A percentile compares a stretch with the other conserved stretches of the same genome.
Conservation (phyloP, 2,888 invertebrate species). For the Leuctra nigra region DNA sequence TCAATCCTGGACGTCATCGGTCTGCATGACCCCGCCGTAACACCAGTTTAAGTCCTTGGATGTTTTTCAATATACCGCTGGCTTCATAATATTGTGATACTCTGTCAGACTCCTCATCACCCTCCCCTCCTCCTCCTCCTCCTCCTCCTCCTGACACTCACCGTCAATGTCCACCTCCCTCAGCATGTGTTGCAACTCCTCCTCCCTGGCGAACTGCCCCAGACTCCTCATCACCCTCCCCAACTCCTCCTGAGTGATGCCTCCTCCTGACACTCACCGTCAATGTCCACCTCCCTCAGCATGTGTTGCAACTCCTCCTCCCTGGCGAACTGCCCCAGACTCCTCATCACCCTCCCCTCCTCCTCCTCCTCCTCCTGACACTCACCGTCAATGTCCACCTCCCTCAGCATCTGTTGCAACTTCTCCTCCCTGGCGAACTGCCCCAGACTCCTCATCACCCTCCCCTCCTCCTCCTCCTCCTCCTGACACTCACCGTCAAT, state of each 20-base stretch:
- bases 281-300: slow-evolving; percentile 76
- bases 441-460: slow-evolving; percentile 79
- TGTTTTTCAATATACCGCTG: no score
- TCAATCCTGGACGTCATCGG: no score
- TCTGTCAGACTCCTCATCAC: no score
- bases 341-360: slow-evolving; percentile 80
- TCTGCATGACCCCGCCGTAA: no score
- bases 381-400: slow-evolving; percentile 77
- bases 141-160: no score
- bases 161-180: slow-evolving; percentile 76
- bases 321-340: slow-evolving; percentile 77
- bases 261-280: no score
- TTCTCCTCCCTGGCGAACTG: slow-evolving; percentile 85
- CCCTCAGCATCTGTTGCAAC: slow-evolving; percentile 76
- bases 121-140: no score
- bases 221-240: slow-evolving; percentile 78
- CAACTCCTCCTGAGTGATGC: slow-evolving; percentile 81
- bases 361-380: no score
- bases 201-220: slow-evolving; percentile 80
- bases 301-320: slow-evolving; percentile 81
- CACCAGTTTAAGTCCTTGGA: no score
- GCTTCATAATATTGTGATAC: no score
- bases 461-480: slow-evolving; percentile 81
- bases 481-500: slow-evolving; percentile 65
- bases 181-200: slow-evolving; percentile 80